phyloP scores from a whole-genome alignment of 2,888 invertebrate genomes.

The Mimachlamys varia region DNA sequence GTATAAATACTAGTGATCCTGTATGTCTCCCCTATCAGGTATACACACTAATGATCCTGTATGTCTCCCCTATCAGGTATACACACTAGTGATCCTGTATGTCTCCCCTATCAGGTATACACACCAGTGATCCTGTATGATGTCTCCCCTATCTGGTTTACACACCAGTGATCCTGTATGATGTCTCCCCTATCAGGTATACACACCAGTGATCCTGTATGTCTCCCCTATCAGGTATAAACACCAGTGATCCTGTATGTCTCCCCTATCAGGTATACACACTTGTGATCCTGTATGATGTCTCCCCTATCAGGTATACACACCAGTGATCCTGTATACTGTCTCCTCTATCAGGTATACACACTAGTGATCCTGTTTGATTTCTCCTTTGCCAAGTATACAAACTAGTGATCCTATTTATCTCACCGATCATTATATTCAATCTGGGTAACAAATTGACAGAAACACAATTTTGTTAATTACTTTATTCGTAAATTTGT shows the following conservation, averaged over 20 bases:
- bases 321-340: neutral
- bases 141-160: neutral
- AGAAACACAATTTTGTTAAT: no score
- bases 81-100: neutral
- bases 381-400: neutral
- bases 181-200: neutral
- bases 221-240: slow-evolving; percentile 12
- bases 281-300: neutral
- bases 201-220: neutral
- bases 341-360: neutral
- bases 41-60: neutral
- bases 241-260: neutral
- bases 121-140: neutral
- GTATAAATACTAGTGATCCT: neutral
- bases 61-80: neutral
- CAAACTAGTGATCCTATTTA: neutral
- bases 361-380: neutral
- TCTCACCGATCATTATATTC: neutral
- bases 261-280: neutral
- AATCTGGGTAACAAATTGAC: no score
- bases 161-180: neutral
- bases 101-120: slow-evolving; percentile 16
- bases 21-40: neutral
- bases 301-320: slow-evolving; percentile 23
- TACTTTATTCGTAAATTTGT: no score